Evolutionary conservation across 2,888 invertebrate genomes (phyloP), one percentile per base, ranked within the genome.

Genomic region (Melanophora roralis): DNA sequence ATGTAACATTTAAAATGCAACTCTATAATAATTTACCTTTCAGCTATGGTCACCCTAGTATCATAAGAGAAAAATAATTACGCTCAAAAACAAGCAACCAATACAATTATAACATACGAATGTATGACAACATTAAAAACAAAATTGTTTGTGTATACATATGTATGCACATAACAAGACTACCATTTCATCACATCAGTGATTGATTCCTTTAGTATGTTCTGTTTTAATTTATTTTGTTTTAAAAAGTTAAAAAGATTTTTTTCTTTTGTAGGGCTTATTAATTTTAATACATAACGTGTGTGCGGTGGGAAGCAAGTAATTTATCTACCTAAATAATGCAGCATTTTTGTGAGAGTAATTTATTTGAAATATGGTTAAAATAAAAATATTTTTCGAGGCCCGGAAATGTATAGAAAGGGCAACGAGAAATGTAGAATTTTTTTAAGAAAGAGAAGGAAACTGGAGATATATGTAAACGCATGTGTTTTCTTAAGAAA

Each of bases 181-280:
- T n/a, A n/a, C n/a, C n/a, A 11, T 16, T 43, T 32, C 3, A 62
- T 34, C 21, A 45, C 34, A 7, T 19, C 34, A 34, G 47, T 34
- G 14, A 16, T 47, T 47, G 62, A 62, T 62, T n/a, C n/a, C n/a
- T n/a, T n/a, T n/a, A n/a, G n/a, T n/a, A 34, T 45, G 45, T 19
- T 34, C 19, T 47, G 12, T 51, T 27, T n/a, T 27, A 6, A 1
- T n/a, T 14, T 7, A 23, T n/a, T 27, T 14, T 49, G n/a, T 51
- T 2, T 27, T 19, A 12, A 21, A 21, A 21, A 21, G 23, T 27
- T 27, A 49, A 49, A 7, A 1, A 1, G 7, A 6, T 49, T 7
- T 49, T 49, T 49, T n/a, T 49, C 12, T 21, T 11, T 21, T 3
- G 12, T 21, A 11, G n/a, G 23, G 27, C 27, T 14, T 49, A n/a